Percentiles rank a stretch among this genome's conserved stretches.
Evolutionary conservation across 2,888 invertebrate genomes (phyloP).

Genomic region (Tipula lateralis): DNA sequence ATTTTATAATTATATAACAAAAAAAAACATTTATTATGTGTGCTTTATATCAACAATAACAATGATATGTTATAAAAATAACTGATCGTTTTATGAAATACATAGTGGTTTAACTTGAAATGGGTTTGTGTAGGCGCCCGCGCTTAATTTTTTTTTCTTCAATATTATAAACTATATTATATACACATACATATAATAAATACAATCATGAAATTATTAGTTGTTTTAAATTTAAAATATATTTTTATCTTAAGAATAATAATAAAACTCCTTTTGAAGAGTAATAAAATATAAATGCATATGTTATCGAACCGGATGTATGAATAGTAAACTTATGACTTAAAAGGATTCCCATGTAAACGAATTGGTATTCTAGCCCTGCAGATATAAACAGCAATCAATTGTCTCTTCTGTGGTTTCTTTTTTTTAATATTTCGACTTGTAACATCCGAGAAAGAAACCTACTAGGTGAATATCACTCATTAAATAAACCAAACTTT

Average conservation of each 20-base stretch:
- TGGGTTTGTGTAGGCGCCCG: neutral
- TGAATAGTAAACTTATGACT: too few species aligned
- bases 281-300: too few species aligned
- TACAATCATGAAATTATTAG: neutral
- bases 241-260: neutral
- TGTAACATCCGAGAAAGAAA: too few species aligned
- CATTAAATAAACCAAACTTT: too few species aligned
- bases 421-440: too few species aligned
- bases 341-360: too few species aligned
- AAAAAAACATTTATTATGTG: neutral
- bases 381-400: too few species aligned
- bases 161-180: neutral
- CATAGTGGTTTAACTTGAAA: conserved; percentile 14
- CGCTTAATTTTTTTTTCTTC: neutral
- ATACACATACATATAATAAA: neutral
- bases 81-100: neutral
- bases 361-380: too few species aligned
- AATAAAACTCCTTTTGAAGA: neutral
- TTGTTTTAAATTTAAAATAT: neutral
- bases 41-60: neutral
- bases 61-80: neutral
- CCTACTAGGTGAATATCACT: too few species aligned
- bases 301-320: too few species aligned
- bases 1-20: neutral
- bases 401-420: too few species aligned